Evolutionary conservation across 2,888 invertebrate genomes (phyloP), one percentile per base, ranked within the genome.

Genomic region (Salticus scenicus): DNA sequence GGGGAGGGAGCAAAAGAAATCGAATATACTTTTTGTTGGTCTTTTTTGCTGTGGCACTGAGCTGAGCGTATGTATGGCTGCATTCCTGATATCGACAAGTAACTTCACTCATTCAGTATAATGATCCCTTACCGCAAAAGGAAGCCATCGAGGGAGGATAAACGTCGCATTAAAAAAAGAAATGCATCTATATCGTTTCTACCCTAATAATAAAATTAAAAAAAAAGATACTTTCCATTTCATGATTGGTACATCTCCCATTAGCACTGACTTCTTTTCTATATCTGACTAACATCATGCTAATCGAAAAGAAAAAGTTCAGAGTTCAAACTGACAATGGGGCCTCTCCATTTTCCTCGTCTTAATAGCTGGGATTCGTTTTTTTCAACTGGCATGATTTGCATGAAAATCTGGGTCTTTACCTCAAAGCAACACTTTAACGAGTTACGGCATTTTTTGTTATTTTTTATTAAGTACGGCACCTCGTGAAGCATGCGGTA

Each of bases 221-320:
- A 24, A 70, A 42, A 42, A 70, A 42, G 42, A 27, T 27, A 70
- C 70, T 70, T 70, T 70, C 70, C 42, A 42, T 70, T 70, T 70
- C 70, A 42, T 70, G 70, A 70, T 70, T 42, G 70, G 42, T 42
- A 70, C 67, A 33, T 37, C 67, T 67, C 57, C 24, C 57, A 57
- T 57, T 57, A 57, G 57, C 57, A 57, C 47, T 47, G 47, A 47
- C 47, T 47, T 12, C 47, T 47, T 47, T n/a, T n/a, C n/a, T n/a
- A n/a, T n/a, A n/a, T n/a, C n/a, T n/a, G n/a, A n/a, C 37, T 57
- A 57, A 24, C 57, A 57, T 57, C 57, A 24, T 57, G 57, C 24
- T 57, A 24, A 24, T 57, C 17, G n/a, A n/a, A n/a, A n/a, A 1
- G 24, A 57, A 57, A 28, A 42, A 28, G 70, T 42, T 70, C 70